Base-by-base conservation (phyloP, 2,113 vertebrate species). In the Lichenostomus cassidix region DNA sequence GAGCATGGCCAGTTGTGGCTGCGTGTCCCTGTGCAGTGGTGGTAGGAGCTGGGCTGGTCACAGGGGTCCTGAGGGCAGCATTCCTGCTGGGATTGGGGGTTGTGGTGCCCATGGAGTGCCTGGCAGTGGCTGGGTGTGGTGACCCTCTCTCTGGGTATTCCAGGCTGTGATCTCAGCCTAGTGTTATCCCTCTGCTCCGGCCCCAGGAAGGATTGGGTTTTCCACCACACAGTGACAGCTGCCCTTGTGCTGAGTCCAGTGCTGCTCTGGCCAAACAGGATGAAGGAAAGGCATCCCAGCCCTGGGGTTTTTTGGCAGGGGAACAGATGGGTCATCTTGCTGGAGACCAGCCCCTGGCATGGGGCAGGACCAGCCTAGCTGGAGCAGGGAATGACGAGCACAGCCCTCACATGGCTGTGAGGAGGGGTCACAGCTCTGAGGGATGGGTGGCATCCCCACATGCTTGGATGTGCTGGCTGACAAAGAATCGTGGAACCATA, bases 1-100 rank as follows among this genome's bases (percentile, higher is more conserved):
- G 37, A 27, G 13, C 0, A 0, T 0, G 4, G 50, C 23, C 6
- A 1, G n/a, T 2, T 3, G 5, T 16, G 41, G 67, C 68, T 0
- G 0, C 9, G n/a, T 35, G 64, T 29, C 77, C 39, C 60, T 2
- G 15, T 1, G 17, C 22, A 5, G 65, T 4, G 50, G 29, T 16
- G 92, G 4, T 42, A 42, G 41, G 11, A 23, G 25, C 31, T 0
- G 0, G 44, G 53, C 44, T 39, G 77, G 42, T 22, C 25, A 1
- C 0, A 0, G 37, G 63, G 24, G 11, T 16, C 5, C 33, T 1
- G 0, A 2, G 37, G 64, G 82, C 53, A 55, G 46, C 23, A 5
- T 23, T 59, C 33, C 22, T 15, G 67, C 39, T 31, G 74, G 50
- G 7, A 1, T 0, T n/a, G 15, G 71, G 33, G 28, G 4, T 33